Percentiles rank a stretch among this genome's conserved stretches.
Evolutionary conservation across 2,113 vertebrate genomes (phyloP).

Genomic region (Pedetes capensis): DNA sequence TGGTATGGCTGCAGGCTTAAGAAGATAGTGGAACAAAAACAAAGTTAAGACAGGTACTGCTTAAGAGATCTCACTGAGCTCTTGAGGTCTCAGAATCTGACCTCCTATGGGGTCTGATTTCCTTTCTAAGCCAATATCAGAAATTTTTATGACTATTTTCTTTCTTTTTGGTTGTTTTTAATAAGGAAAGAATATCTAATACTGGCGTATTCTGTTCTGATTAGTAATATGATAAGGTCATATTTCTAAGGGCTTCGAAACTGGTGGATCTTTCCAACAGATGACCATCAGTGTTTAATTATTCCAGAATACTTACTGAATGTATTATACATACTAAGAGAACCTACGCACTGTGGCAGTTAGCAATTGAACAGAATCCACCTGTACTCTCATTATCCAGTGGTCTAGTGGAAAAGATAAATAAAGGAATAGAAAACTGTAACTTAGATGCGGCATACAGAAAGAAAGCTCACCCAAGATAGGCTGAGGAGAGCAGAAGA

Average conservation of each 20-base stretch:
- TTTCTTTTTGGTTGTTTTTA: not conserved
- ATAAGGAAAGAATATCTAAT: not conserved
- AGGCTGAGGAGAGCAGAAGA: not conserved
- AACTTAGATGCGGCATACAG: not conserved
- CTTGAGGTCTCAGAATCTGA: not conserved
- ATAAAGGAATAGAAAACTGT: not conserved
- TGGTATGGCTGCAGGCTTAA: no score
- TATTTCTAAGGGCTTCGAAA: not conserved
- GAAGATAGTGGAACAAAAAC: not conserved
- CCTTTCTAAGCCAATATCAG: not conserved
- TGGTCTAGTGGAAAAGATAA: no score
- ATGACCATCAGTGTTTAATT: not conserved
- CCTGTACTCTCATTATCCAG: not conserved
- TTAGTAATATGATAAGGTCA: not conserved
- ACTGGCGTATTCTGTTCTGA: not conserved
- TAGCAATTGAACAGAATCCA: not conserved
- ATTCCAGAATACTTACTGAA: not conserved
- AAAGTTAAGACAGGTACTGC: not conserved
- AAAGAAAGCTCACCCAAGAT: not conserved
- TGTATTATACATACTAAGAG: not conserved
- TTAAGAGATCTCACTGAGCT: not conserved
- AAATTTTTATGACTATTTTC: not conserved
- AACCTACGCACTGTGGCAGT: not conserved
- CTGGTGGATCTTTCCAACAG: not conserved
- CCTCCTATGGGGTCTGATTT: not conserved